These are phyloP conservation scores for Apamea monoglypha DNA, from an alignment of 2,888 invertebrate genomes.

Conservation along the genomic window DNA sequence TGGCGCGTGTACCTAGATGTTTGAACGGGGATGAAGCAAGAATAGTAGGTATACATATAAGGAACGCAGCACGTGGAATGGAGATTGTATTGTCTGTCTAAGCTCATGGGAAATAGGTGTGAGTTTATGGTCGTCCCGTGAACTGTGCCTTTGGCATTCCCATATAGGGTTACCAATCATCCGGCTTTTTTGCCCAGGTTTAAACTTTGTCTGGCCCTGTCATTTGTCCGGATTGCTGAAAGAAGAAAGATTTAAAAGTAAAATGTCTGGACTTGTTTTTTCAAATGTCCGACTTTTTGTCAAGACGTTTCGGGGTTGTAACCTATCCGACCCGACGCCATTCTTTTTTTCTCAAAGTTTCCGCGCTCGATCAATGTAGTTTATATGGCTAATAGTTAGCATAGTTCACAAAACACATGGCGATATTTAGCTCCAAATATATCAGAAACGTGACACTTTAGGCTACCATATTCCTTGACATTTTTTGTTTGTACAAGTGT, in stretches of 20 bases:
- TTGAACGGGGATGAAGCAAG: too few species aligned
- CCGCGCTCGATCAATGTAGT: too few species aligned
- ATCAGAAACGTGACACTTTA: too few species aligned
- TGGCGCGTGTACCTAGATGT: not conserved
- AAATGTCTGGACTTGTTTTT: not conserved
- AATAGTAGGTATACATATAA: not conserved
- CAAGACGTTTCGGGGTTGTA: not conserved
- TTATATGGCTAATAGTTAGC: too few species aligned
- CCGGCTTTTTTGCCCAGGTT: not conserved
- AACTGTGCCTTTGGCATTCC: not conserved
- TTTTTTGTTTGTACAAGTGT: too few species aligned
- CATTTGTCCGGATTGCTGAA: not conserved
- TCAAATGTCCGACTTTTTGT: not conserved
- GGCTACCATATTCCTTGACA: too few species aligned
- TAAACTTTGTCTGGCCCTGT: not conserved
- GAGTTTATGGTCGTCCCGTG: slow-evolving; percentile 16
- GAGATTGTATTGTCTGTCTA: not conserved
- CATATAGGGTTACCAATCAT: not conserved
- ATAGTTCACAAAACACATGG: too few species aligned
- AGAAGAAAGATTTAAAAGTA: not conserved
- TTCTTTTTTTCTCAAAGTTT: too few species aligned
- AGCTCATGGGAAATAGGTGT: slow-evolving; percentile 36
- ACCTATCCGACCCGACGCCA: too few species aligned
- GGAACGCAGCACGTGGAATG: not conserved
- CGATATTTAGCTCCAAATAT: too few species aligned